These are phyloP conservation scores for Bovichtus variegatus DNA, from an alignment of 2,797 vertebrate species.

Conservation along the genomic window DNA sequence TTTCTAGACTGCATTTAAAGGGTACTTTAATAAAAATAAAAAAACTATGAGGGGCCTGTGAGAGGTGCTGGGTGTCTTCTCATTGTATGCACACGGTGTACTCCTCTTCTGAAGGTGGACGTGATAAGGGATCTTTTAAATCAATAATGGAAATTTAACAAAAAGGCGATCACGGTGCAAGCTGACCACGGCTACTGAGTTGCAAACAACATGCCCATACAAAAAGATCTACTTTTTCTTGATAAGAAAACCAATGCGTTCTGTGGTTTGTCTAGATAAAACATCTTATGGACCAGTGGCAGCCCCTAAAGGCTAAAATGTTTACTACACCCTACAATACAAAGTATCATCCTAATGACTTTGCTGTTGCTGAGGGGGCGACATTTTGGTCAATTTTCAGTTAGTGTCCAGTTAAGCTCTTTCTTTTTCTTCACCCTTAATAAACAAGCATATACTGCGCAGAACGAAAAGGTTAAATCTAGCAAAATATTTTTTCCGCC, in stretches of 20 bases:
- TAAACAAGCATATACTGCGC: background rate
- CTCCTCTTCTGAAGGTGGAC: slow-evolving; percentile 10
- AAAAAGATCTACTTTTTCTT: slow-evolving; percentile 7
- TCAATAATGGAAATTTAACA: slow-evolving; percentile 63
- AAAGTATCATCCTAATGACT: background rate
- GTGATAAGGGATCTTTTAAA: slow-evolving; percentile 43
- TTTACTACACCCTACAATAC: background rate
- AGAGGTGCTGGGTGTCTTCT: background rate
- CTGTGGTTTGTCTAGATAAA: background rate
- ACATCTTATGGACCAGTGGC: background rate
- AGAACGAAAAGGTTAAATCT: background rate
- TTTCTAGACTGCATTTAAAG: slow-evolving; percentile 1
- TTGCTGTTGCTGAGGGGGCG: background rate
- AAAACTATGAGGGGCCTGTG: background rate
- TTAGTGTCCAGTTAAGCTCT: background rate
- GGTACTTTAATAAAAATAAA: background rate
- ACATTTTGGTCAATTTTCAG: background rate
- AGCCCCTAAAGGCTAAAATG: background rate
- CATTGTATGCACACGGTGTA: slow-evolving; percentile 19
- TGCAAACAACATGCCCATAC: slow-evolving; percentile 22
- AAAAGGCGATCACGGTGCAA: slow-evolving; percentile 16
- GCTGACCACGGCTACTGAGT: background rate
- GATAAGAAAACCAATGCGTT: background rate
- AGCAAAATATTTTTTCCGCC: no score
- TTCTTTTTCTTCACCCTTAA: no score